Evolutionary conservation across 2,888 invertebrate species (phyloP), one percentile per base, ranked within the genome.

Genomic region (Sycophila texana): DNA sequence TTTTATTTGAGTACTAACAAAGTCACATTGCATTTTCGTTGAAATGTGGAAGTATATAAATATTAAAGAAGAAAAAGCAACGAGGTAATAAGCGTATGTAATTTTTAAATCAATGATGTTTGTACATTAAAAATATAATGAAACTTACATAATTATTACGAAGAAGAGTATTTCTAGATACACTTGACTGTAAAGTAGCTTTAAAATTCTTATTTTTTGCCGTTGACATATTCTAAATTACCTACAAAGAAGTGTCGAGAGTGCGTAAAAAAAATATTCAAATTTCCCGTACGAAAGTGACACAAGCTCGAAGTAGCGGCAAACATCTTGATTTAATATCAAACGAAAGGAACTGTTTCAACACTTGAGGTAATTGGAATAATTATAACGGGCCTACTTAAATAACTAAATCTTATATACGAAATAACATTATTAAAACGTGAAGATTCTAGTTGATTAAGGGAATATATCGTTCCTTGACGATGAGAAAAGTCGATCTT

Each of bases 301-400:
- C 18, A n/a, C 47, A 70, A 51, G 58, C n/a, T 63, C 47, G 18
- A 10, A 73, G 60, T 61, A 74, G 73, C 63, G 55, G 53, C 68
- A 63, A 73, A 77, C 18, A 18, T 22, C 30, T 63, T 51, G n/a
- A 26, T 74, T 70, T 60, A 63, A 73, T 63, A 74, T 78, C 63
- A 79, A 65, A 77, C 84, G 83, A 83, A 85, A 88, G 89, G 88
- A 88, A 88, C 87, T 88, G 84, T 88, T 86, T 87, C 87, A 86
- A 86, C 85, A 85, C 84, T 85, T 87, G 89, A 89, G 89, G 89
- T 89, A 89, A 89, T 88, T 85, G 84, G 83, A 85, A 82, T 84
- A 82, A 85, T 83, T n/a, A 70, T 77, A 75, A 72, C 51, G 83
- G 82, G 39, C 82, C 85, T 86, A 87, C 83, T 84, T 83, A 84